Evolutionary conservation across 1,140 invertebrate species (phyloP).

Genomic region (Zophobas atratus): DNA sequence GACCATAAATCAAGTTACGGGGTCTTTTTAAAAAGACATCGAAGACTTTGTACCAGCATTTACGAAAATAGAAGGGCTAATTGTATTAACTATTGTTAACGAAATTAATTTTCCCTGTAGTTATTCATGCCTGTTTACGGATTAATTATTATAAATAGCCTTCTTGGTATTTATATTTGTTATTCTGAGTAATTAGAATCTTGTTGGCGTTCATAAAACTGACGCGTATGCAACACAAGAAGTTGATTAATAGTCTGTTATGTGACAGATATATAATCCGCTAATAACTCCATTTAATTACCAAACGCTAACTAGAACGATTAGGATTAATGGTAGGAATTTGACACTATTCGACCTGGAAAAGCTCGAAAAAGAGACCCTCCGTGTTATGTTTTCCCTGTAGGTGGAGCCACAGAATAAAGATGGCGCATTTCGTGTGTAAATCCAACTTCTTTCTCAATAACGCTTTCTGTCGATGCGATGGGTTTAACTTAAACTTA

Average conservation of each 20-base stretch:
- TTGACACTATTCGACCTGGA: constrained; percentile 5
- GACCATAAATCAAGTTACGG: constrained; percentile 11
- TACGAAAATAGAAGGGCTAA: background rate
- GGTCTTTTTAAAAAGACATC: constrained; percentile 6
- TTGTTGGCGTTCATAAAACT: constrained; percentile 42
- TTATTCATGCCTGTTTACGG: constrained; percentile 20
- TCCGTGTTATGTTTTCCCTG: constrained; percentile 5
- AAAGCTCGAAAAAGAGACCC: constrained; percentile 6
- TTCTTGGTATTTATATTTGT: constrained; percentile 35
- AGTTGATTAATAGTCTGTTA: constrained; percentile 38
- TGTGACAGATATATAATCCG: constrained; percentile 42
- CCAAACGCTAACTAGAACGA: constrained; percentile 31
- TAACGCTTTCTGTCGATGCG: background rate
- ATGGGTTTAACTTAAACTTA: constrained; percentile 36
- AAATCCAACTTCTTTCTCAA: background rate
- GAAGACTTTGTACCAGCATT: background rate
- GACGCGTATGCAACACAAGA: constrained; percentile 40
- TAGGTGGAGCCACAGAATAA: background rate
- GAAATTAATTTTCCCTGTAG: constrained; percentile 15
- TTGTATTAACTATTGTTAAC: constrained; percentile 22
- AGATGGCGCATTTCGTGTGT: constrained; percentile 4
- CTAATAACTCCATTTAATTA: constrained; percentile 42
- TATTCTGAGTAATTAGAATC: constrained; percentile 42
- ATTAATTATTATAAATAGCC: constrained; percentile 34
- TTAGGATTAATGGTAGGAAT: constrained; percentile 39